Percentiles rank a stretch among this genome's conserved stretches.
phyloP scores from a whole-genome alignment of 1,140 invertebrate genomes.

The Aradophagus sp. region DNA sequence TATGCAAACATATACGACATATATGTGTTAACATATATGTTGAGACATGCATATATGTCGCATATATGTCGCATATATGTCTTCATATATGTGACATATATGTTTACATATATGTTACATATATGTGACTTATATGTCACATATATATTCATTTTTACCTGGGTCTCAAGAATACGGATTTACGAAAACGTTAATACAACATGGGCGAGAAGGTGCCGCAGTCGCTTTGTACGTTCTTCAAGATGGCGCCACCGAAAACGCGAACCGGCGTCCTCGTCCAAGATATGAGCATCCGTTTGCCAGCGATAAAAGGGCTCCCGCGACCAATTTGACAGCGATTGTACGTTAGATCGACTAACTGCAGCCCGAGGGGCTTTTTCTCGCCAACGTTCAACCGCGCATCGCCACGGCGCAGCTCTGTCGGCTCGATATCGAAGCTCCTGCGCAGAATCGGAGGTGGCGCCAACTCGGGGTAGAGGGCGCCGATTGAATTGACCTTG shows the following conservation, averaged over 20 bases:
- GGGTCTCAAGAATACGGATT: too few species aligned
- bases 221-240: conserved; percentile 72
- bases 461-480: too few species aligned
- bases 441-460: conserved; percentile 8
- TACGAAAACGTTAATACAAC: too few species aligned
- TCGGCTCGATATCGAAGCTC: not conserved
- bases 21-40: too few species aligned
- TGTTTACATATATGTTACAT: too few species aligned
- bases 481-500: conserved; percentile 27
- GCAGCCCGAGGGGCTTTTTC: conserved; percentile 67
- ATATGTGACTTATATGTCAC: too few species aligned
- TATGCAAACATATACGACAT: too few species aligned
- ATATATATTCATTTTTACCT: too few species aligned
- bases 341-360: conserved; percentile 72
- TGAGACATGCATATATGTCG: too few species aligned
- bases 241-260: conserved; percentile 77
- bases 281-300: conserved; percentile 72
- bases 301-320: conserved; percentile 73
- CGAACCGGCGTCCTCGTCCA: conserved; percentile 77
- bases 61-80: too few species aligned
- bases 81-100: too few species aligned
- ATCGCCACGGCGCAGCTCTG: not conserved
- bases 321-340: conserved; percentile 71
- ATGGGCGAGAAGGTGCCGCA: conserved; percentile 74
- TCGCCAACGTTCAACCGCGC: not conserved